Conservation (phyloP, 2,113 vertebrate genomes). For the Elanus axillaris region DNA sequence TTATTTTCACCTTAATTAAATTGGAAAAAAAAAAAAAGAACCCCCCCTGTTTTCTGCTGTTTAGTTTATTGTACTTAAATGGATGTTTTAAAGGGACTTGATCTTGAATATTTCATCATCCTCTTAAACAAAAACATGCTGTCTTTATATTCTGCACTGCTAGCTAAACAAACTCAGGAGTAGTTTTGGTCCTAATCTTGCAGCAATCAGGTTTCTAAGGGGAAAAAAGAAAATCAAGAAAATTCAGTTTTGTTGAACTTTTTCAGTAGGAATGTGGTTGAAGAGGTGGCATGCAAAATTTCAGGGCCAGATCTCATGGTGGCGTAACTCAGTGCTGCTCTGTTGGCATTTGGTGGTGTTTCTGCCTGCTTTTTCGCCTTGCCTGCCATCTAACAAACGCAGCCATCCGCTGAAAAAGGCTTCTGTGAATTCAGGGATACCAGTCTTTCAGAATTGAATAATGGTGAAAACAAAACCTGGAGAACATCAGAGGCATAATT, state of each 20-base stretch:
- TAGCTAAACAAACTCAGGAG: neutral
- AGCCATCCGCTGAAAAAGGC: neutral
- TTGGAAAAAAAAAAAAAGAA: neutral
- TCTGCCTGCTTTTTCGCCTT: neutral
- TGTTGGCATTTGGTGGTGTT: neutral
- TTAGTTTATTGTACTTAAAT: neutral
- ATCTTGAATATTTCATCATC: neutral
- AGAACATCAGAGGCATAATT: slow-evolving; percentile 6
- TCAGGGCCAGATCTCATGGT: rapidly evolving
- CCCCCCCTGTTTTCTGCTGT: neutral
- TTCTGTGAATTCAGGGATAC: neutral
- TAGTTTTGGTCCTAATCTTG: neutral
- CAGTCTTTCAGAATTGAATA: neutral
- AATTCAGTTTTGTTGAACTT: neutral
- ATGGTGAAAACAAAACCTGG: neutral
- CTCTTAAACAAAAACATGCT: neutral
- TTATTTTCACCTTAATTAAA: neutral
- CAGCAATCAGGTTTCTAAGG: neutral
- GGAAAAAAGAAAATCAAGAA: neutral
- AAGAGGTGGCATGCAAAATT: neutral
- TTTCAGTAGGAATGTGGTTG: neutral
- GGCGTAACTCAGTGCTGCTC: neutral
- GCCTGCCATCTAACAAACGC: neutral
- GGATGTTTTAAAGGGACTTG: neutral
- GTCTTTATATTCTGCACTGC: neutral